Evolutionary conservation across 2,888 invertebrate species (phyloP), one percentile per base, ranked within the genome.

Genomic region (Tipula unca): DNA sequence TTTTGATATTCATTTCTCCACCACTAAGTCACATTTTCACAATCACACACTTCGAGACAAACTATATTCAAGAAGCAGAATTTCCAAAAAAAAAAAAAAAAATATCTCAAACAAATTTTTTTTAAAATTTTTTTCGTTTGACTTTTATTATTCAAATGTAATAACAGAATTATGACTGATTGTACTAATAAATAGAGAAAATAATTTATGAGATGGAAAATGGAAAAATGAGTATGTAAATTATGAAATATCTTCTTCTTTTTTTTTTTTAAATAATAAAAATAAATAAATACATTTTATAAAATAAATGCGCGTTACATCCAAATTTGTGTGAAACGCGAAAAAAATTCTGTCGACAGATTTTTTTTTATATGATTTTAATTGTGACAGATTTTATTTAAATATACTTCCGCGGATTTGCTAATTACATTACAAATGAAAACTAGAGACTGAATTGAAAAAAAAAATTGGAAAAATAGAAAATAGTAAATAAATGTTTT

Each of bases 401-500:
- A 48, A n/a, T 25, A 20, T 69, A 69, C 10, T 69, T 69, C 69
- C 69, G 69, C 69, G 69, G 25, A 10, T n/a, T 69, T 25, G 25
- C 69, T 69, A 69, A 69, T 69, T 69, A 69, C 69, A 69, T 69
- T 69, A 69, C 69, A 69, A 69, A 69, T 69, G 10, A 69, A 69
- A 69, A 69, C 3, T 25, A 48, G 25, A 20, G 25, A 69, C 69
- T 69, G 69, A 69, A 69, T 10, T 69, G 6, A 69, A 69, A 20
- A 8, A 69, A 5, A 6, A 69, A 69, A 69, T 69, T 25, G 25
- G 69, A 25, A 54, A 54, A 54, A 54, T 8, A 54, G 48, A 69
- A 69, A 25, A 69, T 69, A 69, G 69, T 69, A 69, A 69, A 69
- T 69, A 69, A 13, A 69, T 25, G 69, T 69, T 69, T 69, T 69